Evolutionary conservation across 2,113 vertebrate species (phyloP).

Genomic region (Eubucco bourcierii): DNA sequence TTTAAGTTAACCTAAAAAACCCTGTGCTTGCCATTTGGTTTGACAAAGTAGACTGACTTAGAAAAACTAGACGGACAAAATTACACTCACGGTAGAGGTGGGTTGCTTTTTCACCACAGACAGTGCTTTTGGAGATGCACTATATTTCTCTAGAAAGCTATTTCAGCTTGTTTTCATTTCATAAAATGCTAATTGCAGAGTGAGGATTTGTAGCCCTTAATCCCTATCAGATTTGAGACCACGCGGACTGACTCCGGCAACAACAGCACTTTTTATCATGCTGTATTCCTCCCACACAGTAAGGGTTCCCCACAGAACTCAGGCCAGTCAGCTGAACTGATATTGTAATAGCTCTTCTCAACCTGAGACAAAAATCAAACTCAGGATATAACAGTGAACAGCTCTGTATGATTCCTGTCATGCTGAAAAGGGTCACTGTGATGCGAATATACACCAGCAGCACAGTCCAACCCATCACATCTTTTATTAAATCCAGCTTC

Average conservation of each 20-base stretch:
- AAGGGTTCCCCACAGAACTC: not conserved
- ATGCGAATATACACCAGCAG: not conserved
- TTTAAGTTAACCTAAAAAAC: not conserved
- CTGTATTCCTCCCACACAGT: not conserved
- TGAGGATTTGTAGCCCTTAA: not conserved
- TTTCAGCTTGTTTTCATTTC: not conserved
- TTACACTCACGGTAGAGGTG: not conserved
- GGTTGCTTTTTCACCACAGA: not conserved
- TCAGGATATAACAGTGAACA: not conserved
- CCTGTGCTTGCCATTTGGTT: not conserved
- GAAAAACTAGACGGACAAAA: not conserved
- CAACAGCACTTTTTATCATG: accelerated
- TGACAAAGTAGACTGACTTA: not conserved
- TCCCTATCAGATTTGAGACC: not conserved
- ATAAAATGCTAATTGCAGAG: not conserved
- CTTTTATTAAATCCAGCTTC: not conserved
- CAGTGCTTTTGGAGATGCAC: not conserved
- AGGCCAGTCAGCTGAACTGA: not conserved
- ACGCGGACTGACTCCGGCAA: not conserved
- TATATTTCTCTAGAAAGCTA: not conserved
- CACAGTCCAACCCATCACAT: not conserved
- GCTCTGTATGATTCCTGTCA: not conserved
- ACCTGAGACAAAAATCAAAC: not conserved
- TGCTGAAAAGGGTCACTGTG: not conserved
- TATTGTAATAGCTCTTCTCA: not conserved